These are phyloP conservation scores for Xerus rutilus DNA, from an alignment of 2,797 vertebrate genomes.

Conservation along the genomic window DNA sequence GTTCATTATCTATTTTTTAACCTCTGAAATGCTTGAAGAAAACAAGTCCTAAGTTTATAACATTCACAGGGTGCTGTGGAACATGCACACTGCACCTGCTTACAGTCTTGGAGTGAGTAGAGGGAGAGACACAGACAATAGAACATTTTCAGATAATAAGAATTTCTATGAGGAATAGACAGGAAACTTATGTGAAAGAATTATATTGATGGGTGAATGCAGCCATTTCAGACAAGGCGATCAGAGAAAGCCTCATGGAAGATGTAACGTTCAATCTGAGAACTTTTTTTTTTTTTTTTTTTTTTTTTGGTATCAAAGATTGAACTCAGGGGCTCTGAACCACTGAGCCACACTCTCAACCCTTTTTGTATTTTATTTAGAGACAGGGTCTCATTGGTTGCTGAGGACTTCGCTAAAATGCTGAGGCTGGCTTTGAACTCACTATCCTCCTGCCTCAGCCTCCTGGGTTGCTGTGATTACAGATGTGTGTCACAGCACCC, in stretches of 20 bases:
- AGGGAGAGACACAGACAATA: neutral
- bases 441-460: too few relatives aligned
- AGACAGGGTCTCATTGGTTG: too few relatives aligned
- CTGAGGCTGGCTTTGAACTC: too few relatives aligned
- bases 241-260: neutral
- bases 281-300: neutral
- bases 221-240: neutral
- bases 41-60: constrained; percentile 59
- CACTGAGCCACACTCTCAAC: too few relatives aligned
- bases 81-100: neutral
- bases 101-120: too few relatives aligned
- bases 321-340: too few relatives aligned
- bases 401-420: too few relatives aligned
- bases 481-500: too few relatives aligned
- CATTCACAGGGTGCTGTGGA: neutral
- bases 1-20: constrained; percentile 63
- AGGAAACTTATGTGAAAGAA: neutral
- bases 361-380: too few relatives aligned
- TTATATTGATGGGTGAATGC: neutral
- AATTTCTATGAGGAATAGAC: neutral
- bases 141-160: neutral
- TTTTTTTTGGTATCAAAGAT: too few relatives aligned
- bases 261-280: neutral
- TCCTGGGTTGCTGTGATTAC: too few relatives aligned
- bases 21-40: constrained; percentile 57